These are phyloP conservation scores for Halisarca cf. caerulea DNA, from an alignment of 37 sponge, comb jelly and placozoan species.

Conservation along the genomic window DNA sequence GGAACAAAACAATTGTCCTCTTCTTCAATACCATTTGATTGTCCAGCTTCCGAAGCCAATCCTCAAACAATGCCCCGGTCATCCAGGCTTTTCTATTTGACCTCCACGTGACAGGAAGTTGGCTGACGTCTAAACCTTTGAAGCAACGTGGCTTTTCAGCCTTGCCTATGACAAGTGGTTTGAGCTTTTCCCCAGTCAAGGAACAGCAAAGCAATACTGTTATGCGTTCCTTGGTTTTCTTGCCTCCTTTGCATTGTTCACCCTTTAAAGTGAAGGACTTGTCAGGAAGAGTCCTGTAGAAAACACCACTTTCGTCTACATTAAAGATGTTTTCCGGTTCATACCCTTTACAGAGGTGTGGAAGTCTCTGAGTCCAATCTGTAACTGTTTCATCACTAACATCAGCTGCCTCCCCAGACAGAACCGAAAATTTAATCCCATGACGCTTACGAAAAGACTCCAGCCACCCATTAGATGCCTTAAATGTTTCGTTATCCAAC, in stretches of 20 bases:
- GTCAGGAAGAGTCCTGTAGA: constrained; percentile 27
- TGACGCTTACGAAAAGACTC: constrained; percentile 42
- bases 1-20: not conserved
- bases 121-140: not conserved
- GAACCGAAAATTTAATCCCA: constrained; percentile 1
- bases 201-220: constrained; percentile 26
- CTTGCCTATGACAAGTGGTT: constrained; percentile 42
- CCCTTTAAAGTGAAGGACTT: not conserved
- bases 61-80: not conserved
- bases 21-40: not conserved
- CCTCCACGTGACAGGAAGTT: not conserved
- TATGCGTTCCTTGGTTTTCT: constrained; percentile 16
- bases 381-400: constrained; percentile 16
- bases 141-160: constrained; percentile 18
- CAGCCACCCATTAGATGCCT: constrained; percentile 59
- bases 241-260: not conserved
- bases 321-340: constrained; percentile 31
- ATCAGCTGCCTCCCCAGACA: constrained; percentile 35
- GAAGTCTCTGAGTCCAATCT: constrained; percentile 33
- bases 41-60: not conserved
- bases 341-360: not conserved
- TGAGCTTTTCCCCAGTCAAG: constrained; percentile 31
- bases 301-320: constrained; percentile 27
- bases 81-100: constrained; percentile 24
- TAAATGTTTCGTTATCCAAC: no score